These are phyloP conservation scores for Hypercompe scribonia DNA, from an alignment of 2,888 invertebrate genomes.

Conservation along the genomic window DNA sequence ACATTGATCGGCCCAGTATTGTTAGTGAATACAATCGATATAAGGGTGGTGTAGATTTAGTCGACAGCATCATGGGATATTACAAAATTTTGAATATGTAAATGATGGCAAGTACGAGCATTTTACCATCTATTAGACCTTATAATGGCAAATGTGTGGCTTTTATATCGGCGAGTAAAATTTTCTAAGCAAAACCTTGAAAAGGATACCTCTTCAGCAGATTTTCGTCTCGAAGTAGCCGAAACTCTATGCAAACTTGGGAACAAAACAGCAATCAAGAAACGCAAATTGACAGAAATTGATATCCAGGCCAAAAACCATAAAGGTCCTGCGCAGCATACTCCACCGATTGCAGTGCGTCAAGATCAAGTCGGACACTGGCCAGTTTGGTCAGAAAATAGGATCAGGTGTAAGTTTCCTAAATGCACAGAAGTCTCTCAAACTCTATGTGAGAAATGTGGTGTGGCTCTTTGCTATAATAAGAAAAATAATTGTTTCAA, in stretches of 20 bases:
- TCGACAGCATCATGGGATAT: conserved; percentile 20
- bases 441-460: conserved; percentile 35
- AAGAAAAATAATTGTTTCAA: too few relatives aligned
- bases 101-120: conserved; percentile 18
- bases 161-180: neutral
- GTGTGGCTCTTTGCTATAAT: too few relatives aligned
- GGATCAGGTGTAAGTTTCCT: conserved; percentile 31
- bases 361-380: conserved; percentile 49
- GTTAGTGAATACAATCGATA: conserved; percentile 17
- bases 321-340: conserved; percentile 39
- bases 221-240: neutral
- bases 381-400: conserved; percentile 43
- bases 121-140: conserved; percentile 24
- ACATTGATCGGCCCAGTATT: conserved; percentile 18
- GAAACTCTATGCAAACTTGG: neutral
- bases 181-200: too few relatives aligned
- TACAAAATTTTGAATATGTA: conserved; percentile 19
- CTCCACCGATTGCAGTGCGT: conserved; percentile 41
- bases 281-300: neutral
- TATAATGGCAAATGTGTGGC: conserved; percentile 17
- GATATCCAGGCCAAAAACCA: neutral
- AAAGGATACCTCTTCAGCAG: neutral
- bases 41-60: conserved; percentile 17
- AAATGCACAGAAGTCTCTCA: conserved; percentile 33
- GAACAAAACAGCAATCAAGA: neutral